Percentiles rank a stretch among this genome's conserved stretches.
Conservation (phyloP, 2,113 vertebrate species). For the Nesogale talazaci region DNA sequence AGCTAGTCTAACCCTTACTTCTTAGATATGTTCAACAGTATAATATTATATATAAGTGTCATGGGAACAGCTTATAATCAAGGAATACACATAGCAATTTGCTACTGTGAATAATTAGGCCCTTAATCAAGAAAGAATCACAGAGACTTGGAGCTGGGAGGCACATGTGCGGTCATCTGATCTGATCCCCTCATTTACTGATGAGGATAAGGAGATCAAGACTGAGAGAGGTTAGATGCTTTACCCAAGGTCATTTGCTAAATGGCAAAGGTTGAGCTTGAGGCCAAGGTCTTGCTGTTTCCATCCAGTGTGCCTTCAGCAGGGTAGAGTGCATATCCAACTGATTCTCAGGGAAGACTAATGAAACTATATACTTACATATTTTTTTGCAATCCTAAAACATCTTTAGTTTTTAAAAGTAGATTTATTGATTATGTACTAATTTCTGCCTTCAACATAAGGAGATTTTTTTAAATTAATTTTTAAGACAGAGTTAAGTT, state of each 20-base stretch:
- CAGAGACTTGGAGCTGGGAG: conserved; percentile 25
- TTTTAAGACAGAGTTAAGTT: conserved; percentile 1
- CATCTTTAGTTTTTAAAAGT: too few relatives aligned
- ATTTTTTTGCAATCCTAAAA: too few relatives aligned
- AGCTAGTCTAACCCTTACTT: conserved; percentile 19
- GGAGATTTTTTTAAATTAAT: not conserved
- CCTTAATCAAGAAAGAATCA: conserved; percentile 58
- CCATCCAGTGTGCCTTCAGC: not conserved
- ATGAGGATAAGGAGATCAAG: not conserved
- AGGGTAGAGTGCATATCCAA: not conserved
- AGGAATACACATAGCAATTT: conserved; percentile 52
- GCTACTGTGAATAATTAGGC: conserved; percentile 55
- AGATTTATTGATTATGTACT: not conserved
- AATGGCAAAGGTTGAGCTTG: not conserved
- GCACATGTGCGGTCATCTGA: not conserved
- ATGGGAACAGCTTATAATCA: conserved; percentile 43
- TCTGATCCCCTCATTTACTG: not conserved
- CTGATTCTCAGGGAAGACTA: not conserved
- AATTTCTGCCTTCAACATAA: conserved; percentile 35
- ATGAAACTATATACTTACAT: too few relatives aligned
- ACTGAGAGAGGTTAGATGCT: not conserved
- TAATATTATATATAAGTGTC: conserved; percentile 34
- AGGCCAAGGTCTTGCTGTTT: not conserved
- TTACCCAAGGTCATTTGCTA: not conserved
- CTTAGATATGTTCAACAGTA: conserved; percentile 25